phyloP scores from a whole-genome alignment of 2,888 invertebrate genomes.

The Cordilura impudica region DNA sequence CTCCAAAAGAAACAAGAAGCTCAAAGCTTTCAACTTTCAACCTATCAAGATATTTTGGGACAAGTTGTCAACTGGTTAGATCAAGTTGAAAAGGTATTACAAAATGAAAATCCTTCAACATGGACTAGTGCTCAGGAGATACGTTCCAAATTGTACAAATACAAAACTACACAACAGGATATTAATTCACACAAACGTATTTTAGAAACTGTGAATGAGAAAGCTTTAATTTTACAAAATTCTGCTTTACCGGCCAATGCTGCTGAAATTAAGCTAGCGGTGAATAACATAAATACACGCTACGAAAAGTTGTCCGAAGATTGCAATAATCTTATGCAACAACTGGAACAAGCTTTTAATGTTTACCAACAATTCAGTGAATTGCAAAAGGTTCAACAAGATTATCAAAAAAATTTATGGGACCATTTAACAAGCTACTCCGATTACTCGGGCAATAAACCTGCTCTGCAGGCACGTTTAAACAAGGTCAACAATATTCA shows the following conservation, averaged over 20 bases:
- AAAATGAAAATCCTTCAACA: conserved; percentile 84
- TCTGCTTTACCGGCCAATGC: conserved; percentile 77
- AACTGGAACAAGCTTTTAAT: conserved; percentile 87
- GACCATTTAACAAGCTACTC: conserved; percentile 89
- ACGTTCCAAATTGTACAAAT: conserved; percentile 89
- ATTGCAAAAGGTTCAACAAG: conserved; percentile 90
- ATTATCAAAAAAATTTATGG: conserved; percentile 93
- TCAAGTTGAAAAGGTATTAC: conserved; percentile 87
- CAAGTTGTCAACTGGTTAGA: conserved; percentile 92
- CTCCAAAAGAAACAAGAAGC: conserved; percentile 92
- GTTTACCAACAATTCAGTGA: conserved; percentile 92
- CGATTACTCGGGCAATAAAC: conserved; percentile 92
- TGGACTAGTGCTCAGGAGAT: conserved; percentile 91
- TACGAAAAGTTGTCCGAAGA: conserved; percentile 85
- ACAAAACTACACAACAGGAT: conserved; percentile 92
- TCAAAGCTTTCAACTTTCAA: conserved; percentile 89
- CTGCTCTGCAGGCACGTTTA: conserved; percentile 88
- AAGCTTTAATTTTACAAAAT: conserved; percentile 85
- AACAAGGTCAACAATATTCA: conserved; percentile 89
- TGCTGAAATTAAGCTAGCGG: conserved; percentile 83
- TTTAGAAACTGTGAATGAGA: conserved; percentile 93
- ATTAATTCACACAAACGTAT: conserved; percentile 93
- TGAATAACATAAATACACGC: conserved; percentile 86
- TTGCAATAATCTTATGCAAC: conserved; percentile 83
- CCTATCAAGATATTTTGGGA: conserved; percentile 90